Percentiles rank a stretch among this genome's conserved stretches.
Conservation (phyloP, 1,140 invertebrate species). For the Rhizoglyphus robini region DNA sequence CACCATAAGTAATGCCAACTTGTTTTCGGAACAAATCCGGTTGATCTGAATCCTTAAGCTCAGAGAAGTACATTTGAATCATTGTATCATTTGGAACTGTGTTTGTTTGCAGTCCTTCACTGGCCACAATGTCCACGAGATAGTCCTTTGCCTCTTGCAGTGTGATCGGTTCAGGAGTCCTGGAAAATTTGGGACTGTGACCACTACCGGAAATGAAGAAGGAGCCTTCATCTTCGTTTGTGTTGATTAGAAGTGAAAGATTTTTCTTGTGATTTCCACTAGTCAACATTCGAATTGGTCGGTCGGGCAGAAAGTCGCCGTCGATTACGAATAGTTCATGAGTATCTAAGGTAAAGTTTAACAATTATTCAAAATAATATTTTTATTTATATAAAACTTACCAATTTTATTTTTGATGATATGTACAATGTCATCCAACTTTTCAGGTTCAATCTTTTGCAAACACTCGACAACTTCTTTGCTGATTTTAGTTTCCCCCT, state of each 20-base stretch:
- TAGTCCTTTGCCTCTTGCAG: not conserved
- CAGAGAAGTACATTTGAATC: not conserved
- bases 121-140: not conserved
- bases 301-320: constrained; percentile 73
- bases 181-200: not conserved
- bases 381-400: too few relatives aligned
- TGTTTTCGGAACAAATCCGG: not conserved
- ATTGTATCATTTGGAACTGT: not conserved
- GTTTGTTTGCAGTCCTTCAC: too few relatives aligned
- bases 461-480: not conserved
- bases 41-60: not conserved
- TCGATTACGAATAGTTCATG: constrained; percentile 58
- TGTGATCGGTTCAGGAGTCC: not conserved
- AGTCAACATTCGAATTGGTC: constrained; percentile 56
- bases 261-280: constrained; percentile 82
- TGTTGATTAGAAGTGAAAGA: constrained; percentile 69
- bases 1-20: constrained; percentile 42
- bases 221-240: constrained; percentile 82
- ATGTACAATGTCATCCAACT: not conserved
- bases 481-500: not conserved
- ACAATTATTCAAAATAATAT: not conserved
- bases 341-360: not conserved
- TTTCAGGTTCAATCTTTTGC: not conserved
- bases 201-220: constrained; percentile 46
- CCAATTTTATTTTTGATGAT: not conserved